Conservation (phyloP, 1,140 invertebrate species). For the Magallana ariakensis region DNA sequence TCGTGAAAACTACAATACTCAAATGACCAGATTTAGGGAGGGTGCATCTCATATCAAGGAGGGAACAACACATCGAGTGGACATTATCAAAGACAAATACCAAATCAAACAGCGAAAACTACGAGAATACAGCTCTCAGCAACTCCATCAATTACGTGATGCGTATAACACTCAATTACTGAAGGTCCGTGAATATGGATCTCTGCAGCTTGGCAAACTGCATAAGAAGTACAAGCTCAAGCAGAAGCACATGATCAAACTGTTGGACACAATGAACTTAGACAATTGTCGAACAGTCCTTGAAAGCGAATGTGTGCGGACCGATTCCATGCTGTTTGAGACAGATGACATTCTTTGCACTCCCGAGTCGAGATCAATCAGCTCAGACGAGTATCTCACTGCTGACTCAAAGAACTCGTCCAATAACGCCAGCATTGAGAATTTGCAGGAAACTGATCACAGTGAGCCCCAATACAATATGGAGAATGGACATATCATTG, state of each 20-base stretch:
- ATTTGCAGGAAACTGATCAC: not conserved
- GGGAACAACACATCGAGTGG: slow-evolving; percentile 94
- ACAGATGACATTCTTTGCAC: slow-evolving; percentile 66
- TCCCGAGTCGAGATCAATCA: slow-evolving; percentile 16
- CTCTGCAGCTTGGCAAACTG: slow-evolving; percentile 91
- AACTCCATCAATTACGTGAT: slow-evolving; percentile 94
- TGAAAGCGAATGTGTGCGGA: slow-evolving; percentile 86
- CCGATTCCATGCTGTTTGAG: slow-evolving; percentile 84
- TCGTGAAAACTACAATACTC: slow-evolving; percentile 93
- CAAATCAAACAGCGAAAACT: slow-evolving; percentile 84
- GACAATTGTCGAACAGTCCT: slow-evolving; percentile 91
- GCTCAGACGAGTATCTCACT: slow-evolving; percentile 30
- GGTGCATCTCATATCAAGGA: slow-evolving; percentile 85
- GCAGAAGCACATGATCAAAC: slow-evolving; percentile 95
- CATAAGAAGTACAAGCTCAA: slow-evolving; percentile 95
- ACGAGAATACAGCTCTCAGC: slow-evolving; percentile 81
- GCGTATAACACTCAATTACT: slow-evolving; percentile 97
- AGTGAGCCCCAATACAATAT: not conserved
- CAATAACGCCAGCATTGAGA: not conserved
- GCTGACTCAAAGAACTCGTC: slow-evolving; percentile 16
- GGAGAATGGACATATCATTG: not conserved
- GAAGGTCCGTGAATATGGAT: slow-evolving; percentile 95
- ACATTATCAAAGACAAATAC: slow-evolving; percentile 95
- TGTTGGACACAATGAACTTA: slow-evolving; percentile 96
- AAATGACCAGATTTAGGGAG: slow-evolving; percentile 85